Evolutionary conservation across 2,113 vertebrate species (phyloP), one percentile per base, ranked within the genome.

Genomic region (Leuciscus idus): DNA sequence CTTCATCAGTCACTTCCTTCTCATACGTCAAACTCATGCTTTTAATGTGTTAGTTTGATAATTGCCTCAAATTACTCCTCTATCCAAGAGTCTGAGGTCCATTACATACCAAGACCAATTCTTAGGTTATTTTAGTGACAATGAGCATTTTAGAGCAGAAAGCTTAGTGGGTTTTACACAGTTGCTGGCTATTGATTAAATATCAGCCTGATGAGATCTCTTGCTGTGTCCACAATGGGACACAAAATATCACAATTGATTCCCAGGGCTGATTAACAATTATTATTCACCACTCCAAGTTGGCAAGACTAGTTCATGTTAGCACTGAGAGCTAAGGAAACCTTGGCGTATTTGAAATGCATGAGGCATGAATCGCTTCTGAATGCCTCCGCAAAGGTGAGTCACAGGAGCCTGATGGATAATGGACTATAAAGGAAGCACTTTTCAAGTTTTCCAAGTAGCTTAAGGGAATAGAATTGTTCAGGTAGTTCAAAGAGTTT

Each of bases 121-220:
- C 19, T 59, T 28, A 9, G 46, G 46, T 76, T 76, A 76, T 36
- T 73, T 26, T 26, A 61, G 21, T 26, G 73, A 36, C 21, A 46
- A 8, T 82, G 21, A 17, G 55, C 62, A n/a, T 83, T 84, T 48
- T 66, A 64, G 72, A 26, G n/a, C 48, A 43, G 21, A 17, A 68
- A 36, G 66, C 33, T 68, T 68, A 9, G 66, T 36, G 30, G 7
- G 17, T 79, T 43, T 78, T 84, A 87, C 77, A 52, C 78, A 84
- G 74, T 89, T 78, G 80, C 70, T 73, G 61, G 0, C 15, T 85
- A 84, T 85, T 76, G 87, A 87, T 90, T 86, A 78, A 21, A 72
- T 70, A 43, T 89, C 86, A 84, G 36, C n/a, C 61, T 43, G 72
- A 59, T 26, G 48, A 83, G 75, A 36, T 64, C 68, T 2, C 39